Evolutionary conservation across 2,888 invertebrate species (phyloP), one percentile per base, ranked within the genome.

Genomic region (Philereme transversata): DNA sequence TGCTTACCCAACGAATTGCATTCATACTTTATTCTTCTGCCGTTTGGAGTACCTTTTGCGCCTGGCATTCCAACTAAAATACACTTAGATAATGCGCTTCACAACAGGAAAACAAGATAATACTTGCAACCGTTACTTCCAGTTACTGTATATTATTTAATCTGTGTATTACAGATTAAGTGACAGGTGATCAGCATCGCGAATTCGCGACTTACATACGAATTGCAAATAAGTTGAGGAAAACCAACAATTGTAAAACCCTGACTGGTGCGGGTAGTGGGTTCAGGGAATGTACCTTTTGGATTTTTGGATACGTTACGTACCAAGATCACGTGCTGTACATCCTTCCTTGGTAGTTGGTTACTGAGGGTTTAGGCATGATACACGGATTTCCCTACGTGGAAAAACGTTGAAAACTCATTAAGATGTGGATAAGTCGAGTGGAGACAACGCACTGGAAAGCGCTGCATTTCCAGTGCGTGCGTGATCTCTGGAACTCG

Each of bases 241-340:
- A 57, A 57, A 51, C 36, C 6, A 56, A 6, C 6, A 5, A 6
- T 40, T 5, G 6, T 22, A 57, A 57, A 51, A 47, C 51, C 57
- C 46, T 43, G 36, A 35, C 35, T 10, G 5, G 5, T 57, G 45
- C 8, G n/a, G 45, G 44, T 10, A 33, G 41, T 33, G 22, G 5
- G 34, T 34, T 51, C 6, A 47, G 57, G 57, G 57, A 47, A 57
- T 35, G 51, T 41, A 57, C 57, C 47, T 46, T 22, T 40, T n/a
- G 0, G 22, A 9, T 34, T 6, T 38, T 38, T 7, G 22, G 5
- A 45, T 36, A 11, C 4, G 43, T 41, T 47, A 9, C 2, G 7
- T 38, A 5, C 36, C 5, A 6, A 38, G 36, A 7, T 38, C 7
- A 38, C 5, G 36, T 36, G 36, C 36, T 36, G 36, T 36, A 36